Evolutionary conservation across 2,797 vertebrate species (phyloP), one percentile per base, ranked within the genome.

Genomic region (Semaprochilodus insignis): DNA sequence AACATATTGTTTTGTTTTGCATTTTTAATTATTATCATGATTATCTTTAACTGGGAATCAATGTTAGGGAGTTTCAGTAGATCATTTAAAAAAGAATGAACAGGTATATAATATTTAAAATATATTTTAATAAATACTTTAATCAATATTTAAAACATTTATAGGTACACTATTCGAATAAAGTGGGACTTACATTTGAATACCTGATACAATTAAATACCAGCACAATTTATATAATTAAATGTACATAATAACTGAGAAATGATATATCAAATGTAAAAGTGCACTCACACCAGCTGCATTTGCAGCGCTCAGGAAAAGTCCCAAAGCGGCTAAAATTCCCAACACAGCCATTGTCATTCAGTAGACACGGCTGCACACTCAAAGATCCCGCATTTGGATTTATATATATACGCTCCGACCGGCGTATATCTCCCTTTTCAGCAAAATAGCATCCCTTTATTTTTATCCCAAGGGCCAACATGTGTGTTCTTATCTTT

Each of bases 211-310:
- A 31, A 31, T 31, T 31, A 31, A 31, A 13, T 48, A 48, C 44
- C 1, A 48, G 8, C 10, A 48, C 44, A 48, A 2, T 48, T 19
- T 19, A 54, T 54, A 54, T 15, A 17, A 17, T 4, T 57, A 57
- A 57, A 5, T 23, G 23, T 23, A 6, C 57, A 23, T 40, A 48
- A 44, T 62, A 27, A 23, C 8, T n/a, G 6, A n/a, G 7, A 63
- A 16, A 31, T 10, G 23, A 51, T 52, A 44, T 40, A 48, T 40
- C 16, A 55, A 25, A 55, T 14, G 7, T 21, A 67, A 63, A 48
- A 34, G 44, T 51, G 8, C 19, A 85, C 94, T 94, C 90, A 96
- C 96, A 17, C 93, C 92, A 7, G 89, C 85, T 0, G 92, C 91
- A 19, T 86, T 62, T 0, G 87, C 90, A 15, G 70, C 84, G 0